phyloP scores from a whole-genome alignment of 2,113 vertebrate genomes.

The Phodopus roborovskii region DNA sequence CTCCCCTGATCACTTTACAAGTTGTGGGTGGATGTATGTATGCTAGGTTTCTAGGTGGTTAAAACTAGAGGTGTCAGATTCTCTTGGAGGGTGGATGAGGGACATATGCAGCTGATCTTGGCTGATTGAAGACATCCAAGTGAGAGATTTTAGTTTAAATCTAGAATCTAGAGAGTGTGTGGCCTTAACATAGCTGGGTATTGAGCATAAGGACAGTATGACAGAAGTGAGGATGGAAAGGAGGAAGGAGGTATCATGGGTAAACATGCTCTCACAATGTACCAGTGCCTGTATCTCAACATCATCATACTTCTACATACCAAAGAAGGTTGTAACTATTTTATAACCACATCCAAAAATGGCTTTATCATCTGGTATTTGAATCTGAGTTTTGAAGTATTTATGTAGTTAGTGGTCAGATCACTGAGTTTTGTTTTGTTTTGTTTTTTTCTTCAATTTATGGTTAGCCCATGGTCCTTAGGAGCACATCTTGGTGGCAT shows the following conservation, averaged over 20 bases:
- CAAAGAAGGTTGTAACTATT: not conserved
- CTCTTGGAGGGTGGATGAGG: not conserved
- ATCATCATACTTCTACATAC: not conserved
- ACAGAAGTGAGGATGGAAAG: not conserved
- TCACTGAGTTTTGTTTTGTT: no score
- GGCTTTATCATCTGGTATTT: not conserved
- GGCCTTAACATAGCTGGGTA: not conserved
- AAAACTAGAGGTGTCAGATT: constrained; percentile 57
- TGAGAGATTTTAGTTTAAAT: constrained; percentile 27
- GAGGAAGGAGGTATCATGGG: not conserved
- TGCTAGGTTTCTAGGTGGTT: not conserved
- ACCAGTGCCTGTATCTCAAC: not conserved
- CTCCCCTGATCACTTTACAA: constrained; percentile 27
- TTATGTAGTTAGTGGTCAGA: not conserved
- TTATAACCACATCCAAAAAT: not conserved
- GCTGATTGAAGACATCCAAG: not conserved
- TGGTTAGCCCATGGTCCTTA: not conserved
- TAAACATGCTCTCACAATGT: not conserved
- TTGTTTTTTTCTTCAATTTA: not conserved
- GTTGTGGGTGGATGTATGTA: not conserved
- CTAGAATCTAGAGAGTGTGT: not conserved
- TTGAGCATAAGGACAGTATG: not conserved
- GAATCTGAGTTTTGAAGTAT: not conserved
- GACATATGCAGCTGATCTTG: constrained; percentile 18
- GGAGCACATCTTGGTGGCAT: not conserved